These are phyloP conservation scores for Rhinichthys osculus DNA, from an alignment of 2,797 vertebrate genomes.

Conservation along the genomic window DNA sequence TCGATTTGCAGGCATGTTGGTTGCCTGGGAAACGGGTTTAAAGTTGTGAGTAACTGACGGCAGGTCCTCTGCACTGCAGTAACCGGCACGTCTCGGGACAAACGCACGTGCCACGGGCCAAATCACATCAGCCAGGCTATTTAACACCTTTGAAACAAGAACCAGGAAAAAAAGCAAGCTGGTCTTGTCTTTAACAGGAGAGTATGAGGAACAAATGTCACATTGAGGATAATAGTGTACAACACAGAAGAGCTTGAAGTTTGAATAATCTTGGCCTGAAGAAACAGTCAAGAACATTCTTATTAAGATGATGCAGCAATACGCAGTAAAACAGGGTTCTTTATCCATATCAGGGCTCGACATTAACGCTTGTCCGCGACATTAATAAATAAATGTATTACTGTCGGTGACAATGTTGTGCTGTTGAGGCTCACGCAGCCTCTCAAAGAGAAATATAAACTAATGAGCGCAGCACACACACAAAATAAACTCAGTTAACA, in stretches of 20 bases:
- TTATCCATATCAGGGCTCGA: not conserved
- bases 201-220: not conserved
- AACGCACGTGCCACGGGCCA: slow-evolving; percentile 41
- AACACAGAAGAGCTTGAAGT: not conserved
- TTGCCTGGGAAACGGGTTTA: slow-evolving; percentile 83
- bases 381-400: no score
- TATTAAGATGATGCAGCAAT: not conserved
- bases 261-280: not conserved
- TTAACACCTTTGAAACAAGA: slow-evolving; percentile 24
- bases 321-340: not conserved
- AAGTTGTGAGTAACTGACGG: slow-evolving; percentile 78
- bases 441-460: no score
- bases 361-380: no score
- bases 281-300: not conserved
- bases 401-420: no score
- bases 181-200: not conserved
- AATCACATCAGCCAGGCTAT: slow-evolving; percentile 41
- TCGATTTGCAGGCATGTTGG: slow-evolving; percentile 83
- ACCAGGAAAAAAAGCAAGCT: not conserved
- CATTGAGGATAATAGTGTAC: not conserved
- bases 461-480: no score
- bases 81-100: slow-evolving; percentile 62
- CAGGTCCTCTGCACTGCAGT: slow-evolving; percentile 82
- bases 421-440: no score
- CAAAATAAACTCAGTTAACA: no score